Conservation (phyloP, 2,888 invertebrate genomes). For the Drosophila ezoana region DNA sequence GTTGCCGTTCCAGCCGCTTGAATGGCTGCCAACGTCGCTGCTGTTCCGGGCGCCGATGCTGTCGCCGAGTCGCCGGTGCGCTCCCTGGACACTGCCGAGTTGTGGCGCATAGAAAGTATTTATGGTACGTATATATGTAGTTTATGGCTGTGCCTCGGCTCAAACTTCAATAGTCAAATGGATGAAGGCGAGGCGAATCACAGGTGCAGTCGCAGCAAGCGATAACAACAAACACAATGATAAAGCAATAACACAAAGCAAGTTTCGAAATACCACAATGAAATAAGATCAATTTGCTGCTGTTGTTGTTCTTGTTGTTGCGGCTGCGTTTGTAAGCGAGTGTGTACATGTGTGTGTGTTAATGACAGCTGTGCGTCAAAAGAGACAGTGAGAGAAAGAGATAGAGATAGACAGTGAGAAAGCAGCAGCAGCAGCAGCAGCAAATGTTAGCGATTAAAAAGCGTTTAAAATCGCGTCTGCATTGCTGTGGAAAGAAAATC, state of each 20-base stretch:
- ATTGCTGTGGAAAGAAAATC: conserved; percentile 41
- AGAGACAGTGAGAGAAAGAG: conserved; percentile 27
- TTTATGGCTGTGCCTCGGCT: conserved; percentile 31
- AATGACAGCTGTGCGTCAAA: conserved; percentile 63
- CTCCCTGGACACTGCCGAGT: conserved; percentile 84
- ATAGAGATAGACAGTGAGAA: conserved; percentile 24
- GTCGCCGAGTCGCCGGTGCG: conserved; percentile 51
- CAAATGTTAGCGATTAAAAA: conserved; percentile 47
- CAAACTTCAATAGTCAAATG: conserved; percentile 23
- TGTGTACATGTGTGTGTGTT: conserved; percentile 32
- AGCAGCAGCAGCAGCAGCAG: conserved; percentile 26
- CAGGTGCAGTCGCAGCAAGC: conserved; percentile 31
- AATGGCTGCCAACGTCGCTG: conserved; percentile 32
- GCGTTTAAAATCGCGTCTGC: conserved; percentile 52
- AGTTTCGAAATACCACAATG: conserved; percentile 12
- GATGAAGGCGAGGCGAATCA: conserved; percentile 14
- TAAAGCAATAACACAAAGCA: conserved; percentile 19
- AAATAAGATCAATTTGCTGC: conserved; percentile 25
- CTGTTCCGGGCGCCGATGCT: conserved; percentile 37
- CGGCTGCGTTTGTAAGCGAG: conserved; percentile 36
- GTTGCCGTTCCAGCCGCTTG: conserved; percentile 30
- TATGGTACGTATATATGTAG: conserved; percentile 35
- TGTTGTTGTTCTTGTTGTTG: conserved; percentile 26
- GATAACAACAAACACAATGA: conserved; percentile 43
- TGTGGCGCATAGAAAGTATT: conserved; percentile 75